Evolutionary conservation across 2,797 vertebrate species (phyloP).

Genomic region (Linurgus olivaceus): DNA sequence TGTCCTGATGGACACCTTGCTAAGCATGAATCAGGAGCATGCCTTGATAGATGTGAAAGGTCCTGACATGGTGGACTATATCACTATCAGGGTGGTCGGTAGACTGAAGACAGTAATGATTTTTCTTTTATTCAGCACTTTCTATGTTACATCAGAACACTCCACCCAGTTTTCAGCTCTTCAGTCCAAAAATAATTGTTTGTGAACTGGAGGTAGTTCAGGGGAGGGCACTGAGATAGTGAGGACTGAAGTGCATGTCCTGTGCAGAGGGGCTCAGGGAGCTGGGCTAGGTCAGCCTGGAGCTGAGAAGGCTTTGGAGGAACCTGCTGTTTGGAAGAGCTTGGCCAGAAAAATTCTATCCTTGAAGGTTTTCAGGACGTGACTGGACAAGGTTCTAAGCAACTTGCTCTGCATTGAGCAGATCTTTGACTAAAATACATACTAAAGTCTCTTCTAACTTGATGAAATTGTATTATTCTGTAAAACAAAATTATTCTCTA

Average conservation of each 20-base stretch:
- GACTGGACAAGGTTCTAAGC: neutral
- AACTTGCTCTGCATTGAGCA: neutral
- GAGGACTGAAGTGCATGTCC: neutral
- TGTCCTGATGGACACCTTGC: neutral
- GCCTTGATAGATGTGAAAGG: neutral
- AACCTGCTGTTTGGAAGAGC: neutral
- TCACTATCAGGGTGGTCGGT: neutral
- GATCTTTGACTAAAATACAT: neutral
- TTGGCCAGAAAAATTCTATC: neutral
- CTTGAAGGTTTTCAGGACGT: neutral
- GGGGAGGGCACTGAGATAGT: neutral
- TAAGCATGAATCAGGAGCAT: neutral
- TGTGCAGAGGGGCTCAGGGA: fast-evolving
- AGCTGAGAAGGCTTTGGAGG: neutral
- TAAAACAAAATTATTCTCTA: neutral
- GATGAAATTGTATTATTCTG: neutral
- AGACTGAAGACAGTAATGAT: neutral
- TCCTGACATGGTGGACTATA: neutral
- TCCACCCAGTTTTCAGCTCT: neutral
- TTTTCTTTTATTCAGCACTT: neutral
- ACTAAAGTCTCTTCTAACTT: neutral
- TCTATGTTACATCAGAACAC: neutral
- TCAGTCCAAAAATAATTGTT: neutral
- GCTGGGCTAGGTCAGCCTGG: neutral
- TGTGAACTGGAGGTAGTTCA: neutral